phyloP scores from a whole-genome alignment of 2,797 vertebrate genomes.

The Eupleurogrammus muticus region DNA sequence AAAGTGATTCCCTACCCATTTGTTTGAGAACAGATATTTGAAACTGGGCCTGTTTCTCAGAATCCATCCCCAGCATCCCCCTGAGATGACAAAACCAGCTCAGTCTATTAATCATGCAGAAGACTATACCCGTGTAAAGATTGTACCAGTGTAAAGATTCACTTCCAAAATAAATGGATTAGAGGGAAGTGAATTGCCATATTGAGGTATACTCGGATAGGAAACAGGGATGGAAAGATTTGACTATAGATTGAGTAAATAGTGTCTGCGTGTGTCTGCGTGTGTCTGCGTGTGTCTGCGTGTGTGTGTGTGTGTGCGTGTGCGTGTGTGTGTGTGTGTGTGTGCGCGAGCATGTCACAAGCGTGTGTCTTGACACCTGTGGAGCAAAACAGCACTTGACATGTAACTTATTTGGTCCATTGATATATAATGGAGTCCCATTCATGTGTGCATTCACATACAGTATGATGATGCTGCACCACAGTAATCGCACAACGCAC shows the following conservation, averaged over 20 bases:
- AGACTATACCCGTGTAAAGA: slow-evolving; percentile 55
- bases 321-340: too few relatives aligned
- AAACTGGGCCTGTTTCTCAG: slow-evolving; percentile 59
- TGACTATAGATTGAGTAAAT: slow-evolving; percentile 38
- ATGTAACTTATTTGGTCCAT: too few relatives aligned
- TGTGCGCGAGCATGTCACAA: too few relatives aligned
- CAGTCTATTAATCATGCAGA: slow-evolving; percentile 81
- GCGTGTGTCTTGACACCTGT: too few relatives aligned
- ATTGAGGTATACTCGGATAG: slow-evolving; percentile 61
- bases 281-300: too few relatives aligned
- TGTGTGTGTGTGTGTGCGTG: too few relatives aligned
- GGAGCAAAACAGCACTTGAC: too few relatives aligned
- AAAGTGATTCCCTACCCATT: slow-evolving; percentile 72
- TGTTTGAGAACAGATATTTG: slow-evolving; percentile 69
- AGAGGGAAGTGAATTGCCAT: slow-evolving; percentile 73
- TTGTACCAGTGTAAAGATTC: slow-evolving; percentile 68
- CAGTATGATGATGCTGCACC: too few relatives aligned
- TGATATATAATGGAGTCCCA: too few relatives aligned
- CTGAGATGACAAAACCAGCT: slow-evolving; percentile 73
- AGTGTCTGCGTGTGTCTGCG: background rate
- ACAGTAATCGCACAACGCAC: too few relatives aligned
- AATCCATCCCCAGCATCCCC: slow-evolving; percentile 70
- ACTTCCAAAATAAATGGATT: slow-evolving; percentile 82
- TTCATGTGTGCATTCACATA: too few relatives aligned
- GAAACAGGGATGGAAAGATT: slow-evolving; percentile 34